Conservation (phyloP, 2,888 invertebrate genomes). For the Orthosia cruda region DNA sequence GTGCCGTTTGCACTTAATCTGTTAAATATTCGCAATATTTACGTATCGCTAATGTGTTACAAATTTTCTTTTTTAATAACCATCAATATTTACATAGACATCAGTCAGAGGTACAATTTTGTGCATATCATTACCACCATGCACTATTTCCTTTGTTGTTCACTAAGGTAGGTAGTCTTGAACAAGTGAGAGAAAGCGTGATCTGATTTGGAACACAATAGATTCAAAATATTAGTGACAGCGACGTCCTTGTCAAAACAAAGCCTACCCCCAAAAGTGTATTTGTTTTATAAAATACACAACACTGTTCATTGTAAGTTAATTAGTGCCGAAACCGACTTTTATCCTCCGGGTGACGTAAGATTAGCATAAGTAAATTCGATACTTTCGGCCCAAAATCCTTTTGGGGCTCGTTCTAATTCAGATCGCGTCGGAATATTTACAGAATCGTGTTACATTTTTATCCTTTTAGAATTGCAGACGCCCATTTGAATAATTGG, state of each 20-base stretch:
- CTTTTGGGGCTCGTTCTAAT: conserved; percentile 81
- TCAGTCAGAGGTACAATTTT: neutral
- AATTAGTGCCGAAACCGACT: conserved; percentile 81
- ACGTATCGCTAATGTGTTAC: neutral
- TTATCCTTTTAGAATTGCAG: conserved; percentile 79
- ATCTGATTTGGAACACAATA: conserved; percentile 48
- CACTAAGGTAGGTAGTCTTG: neutral
- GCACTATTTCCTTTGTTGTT: conserved; percentile 15
- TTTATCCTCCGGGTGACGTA: conserved; percentile 84
- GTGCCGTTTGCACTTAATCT: conserved; percentile 11
- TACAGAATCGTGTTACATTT: conserved; percentile 80
- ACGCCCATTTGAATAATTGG: conserved; percentile 81
- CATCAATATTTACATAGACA: neutral
- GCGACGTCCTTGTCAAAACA: conserved; percentile 37
- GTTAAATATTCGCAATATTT: neutral
- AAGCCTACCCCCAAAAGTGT: conserved; percentile 46
- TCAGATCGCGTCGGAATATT: conserved; percentile 80
- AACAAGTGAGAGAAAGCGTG: neutral
- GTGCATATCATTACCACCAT: no score
- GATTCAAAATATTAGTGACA: conserved; percentile 31
- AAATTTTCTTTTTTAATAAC: neutral
- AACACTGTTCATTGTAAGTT: conserved; percentile 78
- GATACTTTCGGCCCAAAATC: conserved; percentile 80
- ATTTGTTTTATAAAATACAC: conserved; percentile 71
- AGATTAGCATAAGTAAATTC: conserved; percentile 89